A percentile compares a stretch with the other conserved stretches of the same genome.
These are phyloP conservation scores for Chaetophractus vellerosus DNA, from an alignment of 2,797 vertebrate genomes.

Conservation along the genomic window DNA sequence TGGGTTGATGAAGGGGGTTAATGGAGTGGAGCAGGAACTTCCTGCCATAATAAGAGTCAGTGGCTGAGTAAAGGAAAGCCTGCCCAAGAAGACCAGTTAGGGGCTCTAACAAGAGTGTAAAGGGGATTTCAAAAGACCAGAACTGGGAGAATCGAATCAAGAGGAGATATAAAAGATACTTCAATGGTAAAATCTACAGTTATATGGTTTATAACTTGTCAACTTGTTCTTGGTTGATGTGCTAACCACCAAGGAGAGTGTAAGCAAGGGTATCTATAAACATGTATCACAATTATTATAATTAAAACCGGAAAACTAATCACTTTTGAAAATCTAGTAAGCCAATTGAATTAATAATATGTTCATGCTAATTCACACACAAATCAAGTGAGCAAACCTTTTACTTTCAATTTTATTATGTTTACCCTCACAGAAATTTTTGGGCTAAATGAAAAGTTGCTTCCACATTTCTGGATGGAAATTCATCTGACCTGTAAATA, in stretches of 20 bases:
- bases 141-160: background rate
- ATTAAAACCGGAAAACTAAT: constrained; percentile 49
- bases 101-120: background rate
- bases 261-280: background rate
- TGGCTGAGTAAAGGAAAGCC: background rate
- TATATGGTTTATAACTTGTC: constrained; percentile 7
- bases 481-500: constrained; percentile 54
- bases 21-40: background rate
- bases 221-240: background rate
- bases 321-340: constrained; percentile 21
- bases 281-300: constrained; percentile 56
- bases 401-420: constrained; percentile 78
- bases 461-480: constrained; percentile 2
- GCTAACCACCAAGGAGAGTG: background rate
- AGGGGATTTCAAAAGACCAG: background rate
- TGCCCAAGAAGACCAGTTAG: background rate
- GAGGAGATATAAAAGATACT: background rate
- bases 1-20: background rate
- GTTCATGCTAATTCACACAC: constrained; percentile 15
- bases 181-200: background rate
- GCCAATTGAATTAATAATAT: constrained; percentile 43
- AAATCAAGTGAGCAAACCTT: constrained; percentile 78
- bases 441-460: background rate
- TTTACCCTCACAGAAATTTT: constrained; percentile 29
- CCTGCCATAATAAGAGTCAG: background rate